These are phyloP conservation scores for Himalopsyche kuldschensis DNA, from an alignment of 2,888 invertebrate species.

Conservation along the genomic window DNA sequence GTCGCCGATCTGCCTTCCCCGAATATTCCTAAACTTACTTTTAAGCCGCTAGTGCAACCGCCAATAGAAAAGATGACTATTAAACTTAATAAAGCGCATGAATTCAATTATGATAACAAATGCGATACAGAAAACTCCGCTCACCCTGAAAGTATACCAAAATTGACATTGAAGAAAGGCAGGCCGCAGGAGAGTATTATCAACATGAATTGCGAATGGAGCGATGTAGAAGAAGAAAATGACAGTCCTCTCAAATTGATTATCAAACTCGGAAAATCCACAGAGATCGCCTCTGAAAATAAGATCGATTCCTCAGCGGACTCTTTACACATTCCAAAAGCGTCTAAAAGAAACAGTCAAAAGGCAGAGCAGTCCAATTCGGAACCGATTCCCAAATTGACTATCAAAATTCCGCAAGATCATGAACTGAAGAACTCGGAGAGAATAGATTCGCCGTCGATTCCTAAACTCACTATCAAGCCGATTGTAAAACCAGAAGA, in stretches of 20 bases:
- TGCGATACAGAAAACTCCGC: conserved; percentile 41
- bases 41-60: conserved; percentile 42
- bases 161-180: conserved; percentile 55
- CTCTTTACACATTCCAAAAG: conserved; percentile 51
- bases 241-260: conserved; percentile 55
- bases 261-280: conserved; percentile 55
- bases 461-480: conserved; percentile 58
- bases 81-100: conserved; percentile 41
- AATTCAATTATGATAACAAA: conserved; percentile 38
- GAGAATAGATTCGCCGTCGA: conserved; percentile 44
- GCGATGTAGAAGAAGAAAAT: conserved; percentile 28
- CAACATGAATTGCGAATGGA: conserved; percentile 10
- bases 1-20: neutral
- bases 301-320: conserved; percentile 54
- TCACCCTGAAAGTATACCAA: conserved; percentile 41
- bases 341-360: conserved; percentile 53
- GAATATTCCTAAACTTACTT: conserved; percentile 42
- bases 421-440: conserved; percentile 43
- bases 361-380: conserved; percentile 44
- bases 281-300: conserved; percentile 45
- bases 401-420: conserved; percentile 51
- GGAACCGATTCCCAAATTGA: conserved; percentile 50
- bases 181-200: conserved; percentile 17
- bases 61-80: conserved; percentile 42
- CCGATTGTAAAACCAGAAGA: conserved; percentile 49